These are phyloP conservation scores for Leptothorax acervorum DNA, from an alignment of 2,888 invertebrate genomes.

Conservation along the genomic window DNA sequence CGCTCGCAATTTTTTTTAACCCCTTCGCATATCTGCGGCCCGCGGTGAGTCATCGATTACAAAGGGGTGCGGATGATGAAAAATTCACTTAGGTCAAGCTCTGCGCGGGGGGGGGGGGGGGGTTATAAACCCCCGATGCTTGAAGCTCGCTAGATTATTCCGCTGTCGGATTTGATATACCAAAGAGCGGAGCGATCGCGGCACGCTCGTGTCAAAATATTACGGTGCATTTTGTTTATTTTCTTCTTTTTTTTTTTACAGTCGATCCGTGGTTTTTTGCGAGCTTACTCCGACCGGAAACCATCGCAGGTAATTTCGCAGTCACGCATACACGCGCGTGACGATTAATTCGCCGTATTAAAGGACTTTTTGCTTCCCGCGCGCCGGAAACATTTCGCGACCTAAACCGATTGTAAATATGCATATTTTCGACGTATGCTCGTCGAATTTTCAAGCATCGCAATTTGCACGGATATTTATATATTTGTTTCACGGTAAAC, in stretches of 20 bases:
- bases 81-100: constrained; percentile 41
- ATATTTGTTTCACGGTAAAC: constrained; percentile 8
- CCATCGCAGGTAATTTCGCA: neutral
- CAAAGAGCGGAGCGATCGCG: neutral
- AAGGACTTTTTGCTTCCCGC: constrained; percentile 3
- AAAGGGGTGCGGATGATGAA: constrained; percentile 10
- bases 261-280: neutral
- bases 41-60: constrained; percentile 2
- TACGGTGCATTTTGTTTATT: neutral
- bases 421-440: neutral
- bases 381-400: constrained; percentile 8
- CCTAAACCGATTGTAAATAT: constrained; percentile 40
- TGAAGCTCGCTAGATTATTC: constrained; percentile 22
- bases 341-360: constrained; percentile 17
- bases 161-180: constrained; percentile 9
- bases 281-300: neutral
- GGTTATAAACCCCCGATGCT: neutral
- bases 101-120: too few species aligned
- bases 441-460: constrained; percentile 14
- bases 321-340: neutral
- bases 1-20: neutral
- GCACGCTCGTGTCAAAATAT: constrained; percentile 16
- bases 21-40: neutral
- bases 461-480: neutral
- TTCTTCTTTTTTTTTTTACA: neutral